Conservation (phyloP, 2,113 vertebrate species). For the Mionectes macconnelli region DNA sequence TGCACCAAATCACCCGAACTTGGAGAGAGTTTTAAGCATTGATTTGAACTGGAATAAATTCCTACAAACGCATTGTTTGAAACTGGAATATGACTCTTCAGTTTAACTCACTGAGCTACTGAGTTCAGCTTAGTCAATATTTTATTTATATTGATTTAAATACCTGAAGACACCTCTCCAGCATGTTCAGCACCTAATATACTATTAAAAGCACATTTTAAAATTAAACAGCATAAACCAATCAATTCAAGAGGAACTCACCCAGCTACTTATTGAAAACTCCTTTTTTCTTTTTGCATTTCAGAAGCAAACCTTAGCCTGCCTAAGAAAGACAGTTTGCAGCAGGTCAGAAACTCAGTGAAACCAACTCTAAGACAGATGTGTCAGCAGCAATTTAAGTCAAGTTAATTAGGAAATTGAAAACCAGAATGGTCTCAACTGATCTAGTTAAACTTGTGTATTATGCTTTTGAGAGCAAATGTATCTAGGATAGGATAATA, state of each 20-base stretch:
- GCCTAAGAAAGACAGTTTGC: background rate
- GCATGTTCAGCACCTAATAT: background rate
- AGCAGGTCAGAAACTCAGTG: background rate
- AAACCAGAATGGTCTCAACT: background rate
- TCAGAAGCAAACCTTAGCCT: background rate
- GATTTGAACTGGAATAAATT: background rate
- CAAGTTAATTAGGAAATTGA: slow-evolving; percentile 4
- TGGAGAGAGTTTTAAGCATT: background rate
- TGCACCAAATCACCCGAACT: background rate
- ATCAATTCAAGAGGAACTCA: background rate
- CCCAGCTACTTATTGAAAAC: background rate
- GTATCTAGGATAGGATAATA: background rate
- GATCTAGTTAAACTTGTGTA: slow-evolving; percentile 14
- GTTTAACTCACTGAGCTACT: background rate
- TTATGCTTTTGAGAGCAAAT: slow-evolving; percentile 18
- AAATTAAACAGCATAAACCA: slow-evolving; percentile 2
- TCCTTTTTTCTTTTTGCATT: background rate
- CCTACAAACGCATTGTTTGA: background rate
- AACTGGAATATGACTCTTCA: background rate
- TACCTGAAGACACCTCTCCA: background rate
- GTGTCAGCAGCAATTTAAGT: background rate
- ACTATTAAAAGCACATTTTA: background rate
- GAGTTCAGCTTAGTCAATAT: background rate
- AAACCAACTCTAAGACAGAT: background rate
- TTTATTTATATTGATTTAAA: slow-evolving; percentile 47